Percentiles rank a stretch among this genome's conserved stretches.
These are phyloP conservation scores for Paratrypauchen microcephalus DNA, from an alignment of 2,797 vertebrate genomes.

Conservation along the genomic window DNA sequence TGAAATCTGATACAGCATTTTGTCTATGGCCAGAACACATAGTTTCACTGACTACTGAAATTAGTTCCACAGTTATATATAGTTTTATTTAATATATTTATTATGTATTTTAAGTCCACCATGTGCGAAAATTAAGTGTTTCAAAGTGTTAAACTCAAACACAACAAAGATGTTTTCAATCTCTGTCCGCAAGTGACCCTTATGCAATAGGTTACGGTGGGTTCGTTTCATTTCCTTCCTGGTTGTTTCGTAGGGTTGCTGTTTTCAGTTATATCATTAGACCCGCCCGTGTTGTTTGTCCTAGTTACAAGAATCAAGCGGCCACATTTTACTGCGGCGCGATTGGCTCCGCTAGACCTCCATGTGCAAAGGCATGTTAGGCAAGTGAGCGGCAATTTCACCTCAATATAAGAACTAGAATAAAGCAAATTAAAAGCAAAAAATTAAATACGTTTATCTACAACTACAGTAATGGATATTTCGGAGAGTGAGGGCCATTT, in stretches of 20 bases:
- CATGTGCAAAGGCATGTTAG: neutral
- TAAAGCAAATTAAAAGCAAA: neutral
- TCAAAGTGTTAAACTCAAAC: too few species aligned
- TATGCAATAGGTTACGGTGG: constrained; percentile 10
- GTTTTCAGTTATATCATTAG: neutral
- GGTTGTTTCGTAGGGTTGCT: neutral
- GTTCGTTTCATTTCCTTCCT: neutral
- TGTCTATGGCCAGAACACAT: too few species aligned
- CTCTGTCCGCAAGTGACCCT: constrained; percentile 11
- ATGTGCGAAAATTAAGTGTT: too few species aligned
- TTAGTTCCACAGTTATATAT: too few species aligned
- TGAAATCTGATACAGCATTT: too few species aligned
- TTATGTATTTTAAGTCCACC: too few species aligned
- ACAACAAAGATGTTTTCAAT: too few species aligned
- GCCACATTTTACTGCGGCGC: neutral
- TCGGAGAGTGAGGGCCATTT: too few species aligned
- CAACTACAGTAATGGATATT: neutral
- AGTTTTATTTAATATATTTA: too few species aligned
- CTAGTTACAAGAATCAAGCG: neutral
- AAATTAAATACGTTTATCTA: neutral
- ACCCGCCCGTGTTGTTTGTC: neutral
- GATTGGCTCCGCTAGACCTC: neutral
- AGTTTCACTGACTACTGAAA: too few species aligned
- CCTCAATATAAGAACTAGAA: neutral
- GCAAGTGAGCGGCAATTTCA: neutral